Evolutionary conservation across 2,797 vertebrate genomes (phyloP).

Genomic region (Vireo griseus): DNA sequence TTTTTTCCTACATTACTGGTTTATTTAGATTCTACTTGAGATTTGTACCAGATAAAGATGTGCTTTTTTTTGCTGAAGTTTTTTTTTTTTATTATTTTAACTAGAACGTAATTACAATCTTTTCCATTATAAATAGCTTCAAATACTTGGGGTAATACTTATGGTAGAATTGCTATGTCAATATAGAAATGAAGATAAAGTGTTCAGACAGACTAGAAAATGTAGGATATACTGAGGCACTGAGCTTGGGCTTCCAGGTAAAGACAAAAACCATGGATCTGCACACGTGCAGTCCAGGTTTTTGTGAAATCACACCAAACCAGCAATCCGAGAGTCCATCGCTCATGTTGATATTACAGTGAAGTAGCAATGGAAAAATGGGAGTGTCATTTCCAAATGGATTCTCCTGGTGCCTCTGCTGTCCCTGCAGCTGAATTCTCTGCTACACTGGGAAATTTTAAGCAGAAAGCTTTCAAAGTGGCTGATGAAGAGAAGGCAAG

Average conservation of each 20-base stretch:
- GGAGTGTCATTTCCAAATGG: not conserved
- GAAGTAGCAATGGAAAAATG: not conserved
- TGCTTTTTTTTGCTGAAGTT: not conserved
- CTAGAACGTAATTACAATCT: not conserved
- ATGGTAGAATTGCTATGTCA: not conserved
- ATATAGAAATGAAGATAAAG: not conserved
- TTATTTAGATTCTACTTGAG: not conserved
- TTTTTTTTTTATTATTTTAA: not conserved
- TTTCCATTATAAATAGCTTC: not conserved
- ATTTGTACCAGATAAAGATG: not conserved
- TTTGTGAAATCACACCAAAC: not conserved
- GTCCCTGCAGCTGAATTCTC: not conserved
- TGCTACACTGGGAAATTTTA: not conserved
- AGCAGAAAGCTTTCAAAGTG: not conserved
- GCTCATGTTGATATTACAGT: too few relatives aligned
- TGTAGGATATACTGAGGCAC: not conserved
- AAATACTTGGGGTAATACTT: not conserved
- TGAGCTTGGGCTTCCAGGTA: not conserved
- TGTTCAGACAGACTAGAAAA: not conserved
- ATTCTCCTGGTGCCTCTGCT: not conserved
- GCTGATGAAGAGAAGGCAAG: too few relatives aligned
- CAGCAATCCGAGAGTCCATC: not conserved
- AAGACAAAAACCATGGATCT: not conserved
- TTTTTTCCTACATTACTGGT: not conserved
- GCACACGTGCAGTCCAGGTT: not conserved